Base-by-base conservation (phyloP, 2,797 vertebrate species). In the Poliocrania exsul region DNA sequence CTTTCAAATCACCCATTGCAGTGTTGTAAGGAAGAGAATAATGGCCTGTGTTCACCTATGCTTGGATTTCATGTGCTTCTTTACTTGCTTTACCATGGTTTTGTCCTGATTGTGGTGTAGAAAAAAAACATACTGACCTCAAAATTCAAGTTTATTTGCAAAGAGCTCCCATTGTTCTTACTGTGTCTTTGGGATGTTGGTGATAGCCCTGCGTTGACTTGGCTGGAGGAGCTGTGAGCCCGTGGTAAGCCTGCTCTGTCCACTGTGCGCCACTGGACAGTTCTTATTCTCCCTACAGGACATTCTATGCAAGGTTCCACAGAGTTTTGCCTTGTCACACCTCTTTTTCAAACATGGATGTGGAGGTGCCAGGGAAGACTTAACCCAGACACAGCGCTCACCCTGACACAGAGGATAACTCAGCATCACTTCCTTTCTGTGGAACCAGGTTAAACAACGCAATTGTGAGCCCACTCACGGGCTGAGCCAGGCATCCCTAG, bases 1-100 rank as follows among this genome's bases (percentile, higher is more conserved):
- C 86, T 95, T 93, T 90, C 91, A 94, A 90, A 91, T 79, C 86
- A 93, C 37, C 66, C 74, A 50, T 90, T 93, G 28, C 92, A 93
- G 81, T 51, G 62, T 86, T 91, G 67, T 37, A 83, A 88, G 86
- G 91, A 93, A 88, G 62, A 90, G 51, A 92, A 69, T 88, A 88
- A 93, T 40, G 60, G 40, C 37, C 85, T 81, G 58, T 84, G 40
- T 60, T 79, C 56, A 81, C 51, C 51, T 78, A 7, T 1, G 0
- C 77, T 95, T 86, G 87, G 87, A 87, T 94, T 93, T 93, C 89
- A 84, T 33, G 0, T 66, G 75, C 80, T 84, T 51, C 81, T 89
- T 88, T 82, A 85, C 62, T 66, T 74, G 47, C 40, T 95, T 90
- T 91, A n/a, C 62, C 47, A 15, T 66, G 77, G 13, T 62, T 94